Conservation (phyloP, 1,140 invertebrate species). For the Drosophila murphyi region DNA sequence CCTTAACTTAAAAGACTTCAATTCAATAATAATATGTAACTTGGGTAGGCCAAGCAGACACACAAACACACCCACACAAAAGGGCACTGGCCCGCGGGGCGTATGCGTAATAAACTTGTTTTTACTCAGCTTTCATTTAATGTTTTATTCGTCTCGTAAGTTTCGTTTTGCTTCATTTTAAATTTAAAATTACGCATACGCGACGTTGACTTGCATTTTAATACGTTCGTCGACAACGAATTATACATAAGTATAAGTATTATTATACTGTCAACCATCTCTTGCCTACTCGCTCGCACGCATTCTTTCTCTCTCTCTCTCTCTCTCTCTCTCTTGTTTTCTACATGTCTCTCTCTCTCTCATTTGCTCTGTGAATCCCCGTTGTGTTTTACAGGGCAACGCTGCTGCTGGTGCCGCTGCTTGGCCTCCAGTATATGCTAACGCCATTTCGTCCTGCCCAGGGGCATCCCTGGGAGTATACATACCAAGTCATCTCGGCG, state of each 20-base stretch:
- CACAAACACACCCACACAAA: constrained; percentile 18
- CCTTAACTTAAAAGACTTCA: constrained; percentile 30
- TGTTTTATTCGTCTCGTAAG: constrained; percentile 33
- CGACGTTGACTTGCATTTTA: constrained; percentile 77
- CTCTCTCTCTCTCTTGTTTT: not conserved
- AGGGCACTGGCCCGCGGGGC: constrained; percentile 48
- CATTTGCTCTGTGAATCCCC: constrained; percentile 37
- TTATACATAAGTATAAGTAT: constrained; percentile 50
- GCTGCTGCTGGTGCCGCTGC: constrained; percentile 92
- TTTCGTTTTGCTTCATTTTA: constrained; percentile 63
- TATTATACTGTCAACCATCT: constrained; percentile 25
- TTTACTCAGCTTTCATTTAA: constrained; percentile 23
- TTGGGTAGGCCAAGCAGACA: constrained; percentile 5
- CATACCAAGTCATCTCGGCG: constrained; percentile 92
- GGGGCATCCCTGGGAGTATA: constrained; percentile 89
- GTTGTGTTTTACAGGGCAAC: constrained; percentile 89
- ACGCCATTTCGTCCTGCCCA: constrained; percentile 93
- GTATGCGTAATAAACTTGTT: constrained; percentile 76
- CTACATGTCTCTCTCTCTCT: constrained; percentile 6
- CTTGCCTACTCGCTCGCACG: not conserved
- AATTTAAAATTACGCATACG: constrained; percentile 82
- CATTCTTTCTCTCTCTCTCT: not conserved
- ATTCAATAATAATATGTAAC: constrained; percentile 49
- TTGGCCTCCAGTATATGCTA: constrained; percentile 94
- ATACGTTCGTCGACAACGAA: constrained; percentile 52